A percentile compares a stretch with the other conserved stretches of the same genome.
Evolutionary conservation across 2,797 vertebrate species (phyloP).

Genomic region (Otolemur crassicaudatus): DNA sequence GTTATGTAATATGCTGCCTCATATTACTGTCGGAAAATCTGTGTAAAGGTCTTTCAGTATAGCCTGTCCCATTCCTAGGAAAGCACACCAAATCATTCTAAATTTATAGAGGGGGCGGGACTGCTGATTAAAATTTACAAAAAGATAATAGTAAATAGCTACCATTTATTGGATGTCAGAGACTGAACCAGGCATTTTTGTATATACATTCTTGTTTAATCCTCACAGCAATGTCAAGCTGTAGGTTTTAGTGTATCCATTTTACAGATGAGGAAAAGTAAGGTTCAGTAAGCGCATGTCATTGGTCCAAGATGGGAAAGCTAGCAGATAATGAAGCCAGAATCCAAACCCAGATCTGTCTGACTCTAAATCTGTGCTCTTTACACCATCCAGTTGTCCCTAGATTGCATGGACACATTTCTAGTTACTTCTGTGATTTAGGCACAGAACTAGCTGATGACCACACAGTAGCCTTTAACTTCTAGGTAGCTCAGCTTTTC

Average conservation of each 20-base stretch:
- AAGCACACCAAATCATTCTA: constrained; percentile 12
- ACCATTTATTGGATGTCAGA: neutral
- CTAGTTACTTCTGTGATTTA: neutral
- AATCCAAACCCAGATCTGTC: constrained; percentile 5
- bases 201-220: neutral
- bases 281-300: neutral
- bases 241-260: neutral
- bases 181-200: neutral
- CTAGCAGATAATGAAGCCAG: neutral
- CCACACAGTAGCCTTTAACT: too few species aligned
- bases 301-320: constrained; percentile 30
- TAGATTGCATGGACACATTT: neutral
- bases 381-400: neutral
- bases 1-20: constrained; percentile 57
- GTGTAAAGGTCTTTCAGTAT: neutral
- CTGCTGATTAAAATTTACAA: neutral
- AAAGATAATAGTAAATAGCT: neutral
- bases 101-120: neutral
- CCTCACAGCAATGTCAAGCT: neutral
- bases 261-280: constrained; percentile 37
- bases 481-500: too few species aligned
- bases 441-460: neutral
- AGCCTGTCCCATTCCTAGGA: constrained; percentile 13
- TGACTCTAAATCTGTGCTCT: constrained; percentile 2
- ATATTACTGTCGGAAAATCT: constrained; percentile 33